A percentile compares a stretch with the other conserved stretches of the same genome.
These are phyloP conservation scores for Chrysodeixis includens DNA, from an alignment of 2,888 invertebrate species.

Conservation along the genomic window DNA sequence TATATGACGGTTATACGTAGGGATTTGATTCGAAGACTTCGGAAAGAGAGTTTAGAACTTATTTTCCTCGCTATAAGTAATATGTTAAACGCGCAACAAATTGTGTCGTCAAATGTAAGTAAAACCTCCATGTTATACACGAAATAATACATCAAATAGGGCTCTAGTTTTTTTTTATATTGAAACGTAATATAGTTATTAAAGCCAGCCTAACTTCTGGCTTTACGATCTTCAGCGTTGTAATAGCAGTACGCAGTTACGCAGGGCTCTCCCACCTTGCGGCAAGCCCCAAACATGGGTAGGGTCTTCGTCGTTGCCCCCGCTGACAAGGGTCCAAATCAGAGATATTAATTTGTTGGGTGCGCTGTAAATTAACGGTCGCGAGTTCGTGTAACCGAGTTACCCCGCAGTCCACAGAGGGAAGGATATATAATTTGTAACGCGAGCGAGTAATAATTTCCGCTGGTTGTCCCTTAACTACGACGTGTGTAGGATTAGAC, in stretches of 20 bases:
- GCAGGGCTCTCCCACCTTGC: constrained; percentile 52
- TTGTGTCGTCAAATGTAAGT: background rate
- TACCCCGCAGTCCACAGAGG: constrained; percentile 71
- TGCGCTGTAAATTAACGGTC: constrained; percentile 85
- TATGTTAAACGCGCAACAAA: background rate
- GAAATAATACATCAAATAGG: background rate
- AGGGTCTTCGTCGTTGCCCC: constrained; percentile 64
- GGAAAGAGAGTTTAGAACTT: background rate
- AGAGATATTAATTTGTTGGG: constrained; percentile 88
- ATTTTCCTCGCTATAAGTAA: background rate
- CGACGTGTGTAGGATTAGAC: constrained; percentile 67
- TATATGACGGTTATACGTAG: too few relatives aligned
- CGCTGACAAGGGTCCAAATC: constrained; percentile 88
- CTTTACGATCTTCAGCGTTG: constrained; percentile 23
- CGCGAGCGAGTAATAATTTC: constrained; percentile 81
- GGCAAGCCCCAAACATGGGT: constrained; percentile 59
- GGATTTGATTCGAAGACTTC: background rate
- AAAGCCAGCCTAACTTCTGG: background rate
- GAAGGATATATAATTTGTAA: constrained; percentile 79
- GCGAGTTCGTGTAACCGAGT: constrained; percentile 81
- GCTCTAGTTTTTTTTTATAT: constrained; percentile 2
- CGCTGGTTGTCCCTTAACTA: constrained; percentile 66
- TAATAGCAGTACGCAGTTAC: constrained; percentile 27
- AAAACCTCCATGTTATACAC: background rate
- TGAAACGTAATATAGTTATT: background rate